phyloP scores from a whole-genome alignment of 2,888 invertebrate genomes.

The Drosophila anomelani region DNA sequence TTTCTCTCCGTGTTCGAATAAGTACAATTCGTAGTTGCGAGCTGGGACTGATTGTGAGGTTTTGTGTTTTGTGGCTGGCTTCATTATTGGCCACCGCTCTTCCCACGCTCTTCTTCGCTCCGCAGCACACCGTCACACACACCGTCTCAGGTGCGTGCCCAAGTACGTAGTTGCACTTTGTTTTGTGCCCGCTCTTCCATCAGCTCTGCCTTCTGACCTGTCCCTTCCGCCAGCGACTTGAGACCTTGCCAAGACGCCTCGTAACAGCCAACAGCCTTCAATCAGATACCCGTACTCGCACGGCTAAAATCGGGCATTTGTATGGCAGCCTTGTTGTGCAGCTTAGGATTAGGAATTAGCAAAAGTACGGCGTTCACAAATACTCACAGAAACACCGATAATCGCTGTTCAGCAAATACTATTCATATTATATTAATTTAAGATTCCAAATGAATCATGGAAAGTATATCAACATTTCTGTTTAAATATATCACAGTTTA shows the following conservation, averaged over 20 bases:
- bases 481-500: neutral
- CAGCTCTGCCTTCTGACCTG: conserved; percentile 43
- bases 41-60: conserved; percentile 42
- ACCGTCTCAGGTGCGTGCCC: conserved; percentile 59
- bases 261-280: conserved; percentile 24
- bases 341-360: conserved; percentile 18
- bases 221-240: conserved; percentile 45
- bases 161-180: conserved; percentile 54
- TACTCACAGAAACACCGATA: neutral
- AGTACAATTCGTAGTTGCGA: conserved; percentile 37
- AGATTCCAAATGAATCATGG: neutral
- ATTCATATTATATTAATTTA: neutral
- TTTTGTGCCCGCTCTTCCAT: conserved; percentile 50
- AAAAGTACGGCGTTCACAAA: neutral
- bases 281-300: conserved; percentile 10
- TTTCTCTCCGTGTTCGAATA: conserved; percentile 12
- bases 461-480: neutral
- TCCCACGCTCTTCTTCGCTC: conserved; percentile 40
- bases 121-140: conserved; percentile 21
- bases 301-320: conserved; percentile 17
- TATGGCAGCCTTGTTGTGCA: conserved; percentile 35
- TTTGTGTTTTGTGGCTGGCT: conserved; percentile 46
- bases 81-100: conserved; percentile 58
- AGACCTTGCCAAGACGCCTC: conserved; percentile 19
- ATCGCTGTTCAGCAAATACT: neutral